Conservation (phyloP, 2,888 invertebrate species). For the Coenonympha glycerion region DNA sequence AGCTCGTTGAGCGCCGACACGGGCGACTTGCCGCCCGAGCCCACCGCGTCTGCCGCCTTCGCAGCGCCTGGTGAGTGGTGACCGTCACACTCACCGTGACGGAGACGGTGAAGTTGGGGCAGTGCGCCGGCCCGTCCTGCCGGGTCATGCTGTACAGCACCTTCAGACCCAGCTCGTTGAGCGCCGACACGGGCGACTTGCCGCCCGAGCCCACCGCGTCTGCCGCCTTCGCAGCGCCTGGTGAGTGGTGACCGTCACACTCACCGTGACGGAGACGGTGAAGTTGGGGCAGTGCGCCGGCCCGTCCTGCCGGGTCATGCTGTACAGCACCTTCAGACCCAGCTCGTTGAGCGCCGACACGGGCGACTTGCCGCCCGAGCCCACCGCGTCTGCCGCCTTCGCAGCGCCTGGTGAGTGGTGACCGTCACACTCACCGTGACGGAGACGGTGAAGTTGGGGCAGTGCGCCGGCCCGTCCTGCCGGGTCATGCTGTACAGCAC, state of each 20-base stretch:
- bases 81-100: background rate
- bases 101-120: background rate
- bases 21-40: background rate
- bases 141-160: background rate
- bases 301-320: background rate
- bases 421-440: background rate
- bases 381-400: too few relatives aligned
- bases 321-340: background rate
- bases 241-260: too few relatives aligned
- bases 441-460: background rate
- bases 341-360: background rate
- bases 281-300: background rate
- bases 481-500: background rate
- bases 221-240: too few relatives aligned
- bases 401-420: too few relatives aligned
- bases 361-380: too few relatives aligned
- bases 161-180: background rate
- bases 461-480: background rate
- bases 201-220: too few relatives aligned
- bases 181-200: background rate
- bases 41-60: too few relatives aligned
- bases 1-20: background rate
- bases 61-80: slow-evolving; percentile 38
- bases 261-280: background rate
- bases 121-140: background rate